Evolutionary conservation across 2,113 vertebrate genomes (phyloP), one percentile per base, ranked within the genome.

Genomic region (Mionectes macconnelli): DNA sequence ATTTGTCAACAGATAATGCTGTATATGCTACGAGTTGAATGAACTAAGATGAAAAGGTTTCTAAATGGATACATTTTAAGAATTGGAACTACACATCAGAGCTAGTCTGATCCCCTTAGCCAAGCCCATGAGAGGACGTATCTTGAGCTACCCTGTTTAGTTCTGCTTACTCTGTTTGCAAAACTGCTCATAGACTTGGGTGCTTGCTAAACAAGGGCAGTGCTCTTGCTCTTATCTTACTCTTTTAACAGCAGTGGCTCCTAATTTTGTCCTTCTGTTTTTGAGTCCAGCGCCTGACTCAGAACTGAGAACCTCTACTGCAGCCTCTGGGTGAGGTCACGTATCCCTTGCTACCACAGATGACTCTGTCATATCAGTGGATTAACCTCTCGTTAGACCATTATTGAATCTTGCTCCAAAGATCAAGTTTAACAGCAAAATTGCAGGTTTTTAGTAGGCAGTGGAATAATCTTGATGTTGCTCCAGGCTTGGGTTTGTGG

Each of bases 171-270:
- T 52, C 64, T 66, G 33, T 14, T 81, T 89, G 60, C 69, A 84
- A 0, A 70, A 15, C 42, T 49, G 68, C 68, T 74, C 37, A 14
- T 30, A 52, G 68, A 30, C 35, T 33, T 35, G 35, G 5, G 9
- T 23, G 39, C 49, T 73, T 86, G 63, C 50, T 66, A 8, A 57
- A 33, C 35, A 30, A 44, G 27, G 63, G 59, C 68, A 84, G 21
- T 35, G 30, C 31, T 52, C 40, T 0, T 45, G 14, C 42, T 42
- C 8, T 44, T 0, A 0, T 85, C 22, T 27, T 44, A 14, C 35
- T 75, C 33, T 84, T 73, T 66, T 21, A 44, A 19, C n/a, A 49
- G 12, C 4, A 59, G 30, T 52, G 55, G 18, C 37, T 66, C 42
- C 33, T 56, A 6, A 22, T 12, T 18, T 37, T 76, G 39, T 33